phyloP scores from a whole-genome alignment of 2,888 invertebrate genomes.

The Sarcophaga carnaria region DNA sequence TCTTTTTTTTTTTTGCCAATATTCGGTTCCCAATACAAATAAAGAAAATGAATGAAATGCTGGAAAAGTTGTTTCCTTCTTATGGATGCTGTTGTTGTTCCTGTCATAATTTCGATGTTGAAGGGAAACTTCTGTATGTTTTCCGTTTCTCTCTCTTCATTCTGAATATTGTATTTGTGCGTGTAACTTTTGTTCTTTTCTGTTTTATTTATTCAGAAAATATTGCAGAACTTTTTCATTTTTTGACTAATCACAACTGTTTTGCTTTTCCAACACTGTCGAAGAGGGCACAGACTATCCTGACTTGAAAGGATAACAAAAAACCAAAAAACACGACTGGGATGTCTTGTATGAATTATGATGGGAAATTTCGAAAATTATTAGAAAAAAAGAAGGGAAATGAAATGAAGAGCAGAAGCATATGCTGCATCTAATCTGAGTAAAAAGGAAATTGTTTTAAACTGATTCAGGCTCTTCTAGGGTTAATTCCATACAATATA shows the following conservation, averaged over 20 bases:
- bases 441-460: too few relatives aligned
- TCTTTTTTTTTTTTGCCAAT: not conserved
- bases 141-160: constrained; percentile 35
- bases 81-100: constrained; percentile 11
- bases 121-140: constrained; percentile 63
- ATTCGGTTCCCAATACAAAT: constrained; percentile 35
- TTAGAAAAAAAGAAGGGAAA: too few relatives aligned
- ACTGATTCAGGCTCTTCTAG: too few relatives aligned
- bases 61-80: constrained; percentile 54
- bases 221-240: constrained; percentile 49
- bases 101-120: constrained; percentile 36
- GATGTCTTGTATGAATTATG: constrained; percentile 20
- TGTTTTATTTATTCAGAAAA: not conserved
- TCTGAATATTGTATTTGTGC: constrained; percentile 34
- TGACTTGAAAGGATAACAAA: constrained; percentile 20
- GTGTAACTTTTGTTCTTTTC: constrained; percentile 40
- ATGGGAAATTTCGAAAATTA: not conserved
- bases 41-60: not conserved
- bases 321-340: constrained; percentile 12
- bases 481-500: too few relatives aligned
- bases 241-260: constrained; percentile 57
- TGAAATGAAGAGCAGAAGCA: too few relatives aligned
- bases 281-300: not conserved
- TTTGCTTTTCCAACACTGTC: constrained; percentile 27
- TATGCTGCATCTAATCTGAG: too few relatives aligned